Percentiles rank a stretch among this genome's conserved stretches.
These are phyloP conservation scores for Craseonycteris thonglongyai DNA, from an alignment of 2,113 vertebrate species.

Conservation along the genomic window DNA sequence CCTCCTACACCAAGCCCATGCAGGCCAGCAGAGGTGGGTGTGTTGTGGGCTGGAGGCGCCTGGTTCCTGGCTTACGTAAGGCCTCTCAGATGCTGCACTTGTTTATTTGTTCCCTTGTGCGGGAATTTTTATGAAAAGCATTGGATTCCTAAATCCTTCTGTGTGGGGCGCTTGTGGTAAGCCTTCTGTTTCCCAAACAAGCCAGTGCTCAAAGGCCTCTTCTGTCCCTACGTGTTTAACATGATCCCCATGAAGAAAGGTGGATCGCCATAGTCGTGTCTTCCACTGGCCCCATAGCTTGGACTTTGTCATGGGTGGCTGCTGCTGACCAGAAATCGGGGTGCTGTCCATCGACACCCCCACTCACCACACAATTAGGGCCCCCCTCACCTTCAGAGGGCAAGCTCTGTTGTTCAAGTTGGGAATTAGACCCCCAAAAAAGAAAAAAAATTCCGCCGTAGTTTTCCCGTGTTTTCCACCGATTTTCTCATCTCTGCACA, in stretches of 20 bases:
- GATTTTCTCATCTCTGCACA: background rate
- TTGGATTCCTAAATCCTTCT: background rate
- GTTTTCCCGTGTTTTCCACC: too few species aligned
- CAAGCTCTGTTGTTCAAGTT: background rate
- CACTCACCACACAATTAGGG: background rate
- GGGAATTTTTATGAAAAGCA: background rate
- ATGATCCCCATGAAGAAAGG: background rate
- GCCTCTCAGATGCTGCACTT: background rate
- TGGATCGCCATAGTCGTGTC: background rate
- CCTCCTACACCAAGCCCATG: background rate
- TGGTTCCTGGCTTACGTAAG: background rate
- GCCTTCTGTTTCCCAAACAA: background rate
- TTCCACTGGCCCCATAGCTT: background rate
- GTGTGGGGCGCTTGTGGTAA: too few species aligned
- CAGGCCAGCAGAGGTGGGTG: background rate
- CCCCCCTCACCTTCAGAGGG: background rate
- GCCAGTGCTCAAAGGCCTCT: background rate
- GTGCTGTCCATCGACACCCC: background rate
- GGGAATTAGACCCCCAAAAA: background rate
- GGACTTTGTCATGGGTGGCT: background rate
- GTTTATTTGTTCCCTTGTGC: background rate
- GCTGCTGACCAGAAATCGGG: background rate
- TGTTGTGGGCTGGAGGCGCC: accelerated
- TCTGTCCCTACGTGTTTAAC: background rate
- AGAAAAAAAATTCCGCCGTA: background rate